Base-by-base conservation (phyloP, 2,113 vertebrate genomes). In the Gila orcuttii region DNA sequence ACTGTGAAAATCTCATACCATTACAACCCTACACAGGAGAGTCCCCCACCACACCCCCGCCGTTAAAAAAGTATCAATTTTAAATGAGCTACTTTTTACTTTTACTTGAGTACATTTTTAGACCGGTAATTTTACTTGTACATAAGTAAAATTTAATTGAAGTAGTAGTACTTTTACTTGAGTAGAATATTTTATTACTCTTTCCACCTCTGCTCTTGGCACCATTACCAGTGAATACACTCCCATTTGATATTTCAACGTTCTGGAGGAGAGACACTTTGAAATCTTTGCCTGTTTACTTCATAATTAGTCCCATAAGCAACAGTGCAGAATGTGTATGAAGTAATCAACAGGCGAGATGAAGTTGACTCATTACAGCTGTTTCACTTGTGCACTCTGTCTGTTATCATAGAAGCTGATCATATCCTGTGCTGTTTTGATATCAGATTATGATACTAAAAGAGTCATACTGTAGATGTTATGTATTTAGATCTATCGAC, bases 301-400 rank as follows among this genome's bases (percentile, higher is more conserved):
- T 78, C 25, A 59, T 78, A 85, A 55, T 85, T 83, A 83, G 62
- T 64, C 71, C 64, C 69, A 52, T 78, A 73, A 62, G 60, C 79
- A 71, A 50, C n/a, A 62, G 68, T 79, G 78, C 78, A 71, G 59
- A 59, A 31, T 42, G 47, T 62, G 69, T 73, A 60, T 68, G 15
- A 19, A 33, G 9, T 59, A 85, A 82, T 82, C 78, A 88, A 77
- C 45, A 42, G 31, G 31, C 45, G 15, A 52, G 64, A 25, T 59
- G 6, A 23, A 73, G 86, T 39, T 39, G 39, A 62, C 57, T 81
- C 28, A 31, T 75, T 84, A 31, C 73, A 55, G 25, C 28, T 79
- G 55, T 81, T 84, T 76, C 15, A 2, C 83, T 64, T 2, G 10
- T 19, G 10, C 5, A 13, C 36, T 57, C 77, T 19, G 57, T 79